Conservation (phyloP, 2,888 invertebrate species). For the Baronia brevicornis region DNA sequence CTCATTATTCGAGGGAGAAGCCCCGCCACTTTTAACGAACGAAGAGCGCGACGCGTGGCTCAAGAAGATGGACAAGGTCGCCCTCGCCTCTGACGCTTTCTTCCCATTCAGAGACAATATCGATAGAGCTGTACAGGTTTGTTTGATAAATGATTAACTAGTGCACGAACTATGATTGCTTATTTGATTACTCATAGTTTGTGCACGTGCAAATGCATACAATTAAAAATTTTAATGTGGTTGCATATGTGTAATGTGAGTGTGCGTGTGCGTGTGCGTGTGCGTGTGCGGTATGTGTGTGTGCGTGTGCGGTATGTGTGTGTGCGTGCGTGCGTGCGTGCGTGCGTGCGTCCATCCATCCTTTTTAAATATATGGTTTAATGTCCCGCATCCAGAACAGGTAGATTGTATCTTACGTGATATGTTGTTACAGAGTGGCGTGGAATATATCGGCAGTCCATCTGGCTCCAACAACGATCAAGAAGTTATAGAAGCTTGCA, state of each 20-base stretch:
- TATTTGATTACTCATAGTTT: constrained; percentile 2
- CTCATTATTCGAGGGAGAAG: constrained; percentile 78
- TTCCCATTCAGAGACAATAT: constrained; percentile 99
- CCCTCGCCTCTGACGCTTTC: constrained; percentile 97
- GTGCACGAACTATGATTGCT: neutral
- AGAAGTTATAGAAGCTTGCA: constrained; percentile 91
- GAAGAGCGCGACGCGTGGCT: constrained; percentile 82
- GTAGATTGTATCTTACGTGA: no score
- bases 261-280: no score
- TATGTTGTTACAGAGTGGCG: constrained; percentile 94
- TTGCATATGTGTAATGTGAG: no score
- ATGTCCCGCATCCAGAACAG: no score
- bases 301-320: no score
- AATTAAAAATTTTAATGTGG: no score
- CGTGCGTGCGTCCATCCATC: no score
- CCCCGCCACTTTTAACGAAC: constrained; percentile 81
- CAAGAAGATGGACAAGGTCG: constrained; percentile 82
- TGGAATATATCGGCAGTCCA: constrained; percentile 94
- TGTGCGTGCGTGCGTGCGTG: no score
- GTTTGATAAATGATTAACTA: constrained; percentile 17
- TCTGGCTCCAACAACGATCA: constrained; percentile 95
- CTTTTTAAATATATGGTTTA: no score
- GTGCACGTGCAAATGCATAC: no score
- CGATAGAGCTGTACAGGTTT: constrained; percentile 91
- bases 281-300: no score